Conservation (phyloP, 1,140 invertebrate species). For the Bombus haemorrhoidalis region DNA sequence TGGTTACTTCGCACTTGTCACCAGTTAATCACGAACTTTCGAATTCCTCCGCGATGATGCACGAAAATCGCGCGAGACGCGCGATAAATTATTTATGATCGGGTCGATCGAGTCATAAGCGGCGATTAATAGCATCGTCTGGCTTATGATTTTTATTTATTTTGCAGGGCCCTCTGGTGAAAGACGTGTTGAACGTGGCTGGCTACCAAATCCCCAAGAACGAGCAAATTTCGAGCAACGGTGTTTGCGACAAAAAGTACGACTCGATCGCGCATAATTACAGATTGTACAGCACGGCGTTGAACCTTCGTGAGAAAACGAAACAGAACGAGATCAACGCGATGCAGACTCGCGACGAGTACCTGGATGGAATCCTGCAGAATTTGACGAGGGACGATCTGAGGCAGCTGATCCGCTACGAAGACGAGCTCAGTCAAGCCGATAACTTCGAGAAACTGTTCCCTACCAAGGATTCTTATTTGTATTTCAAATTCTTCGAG, state of each 20-base stretch:
- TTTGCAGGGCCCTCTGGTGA: conserved; percentile 88
- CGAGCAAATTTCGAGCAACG: conserved; percentile 73
- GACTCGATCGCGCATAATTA: conserved; percentile 71
- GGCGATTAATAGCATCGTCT: neutral
- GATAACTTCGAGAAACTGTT: conserved; percentile 93
- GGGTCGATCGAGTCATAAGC: neutral
- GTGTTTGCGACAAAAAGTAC: conserved; percentile 34
- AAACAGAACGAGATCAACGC: conserved; percentile 84
- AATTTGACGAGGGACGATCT: conserved; percentile 94
- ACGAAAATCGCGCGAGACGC: neutral
- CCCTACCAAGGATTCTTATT: conserved; percentile 89
- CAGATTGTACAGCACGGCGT: conserved; percentile 77
- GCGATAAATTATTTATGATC: conserved; percentile 14
- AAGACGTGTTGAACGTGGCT: conserved; percentile 94
- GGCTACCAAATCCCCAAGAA: conserved; percentile 91
- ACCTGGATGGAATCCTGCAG: conserved; percentile 88
- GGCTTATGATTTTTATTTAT: neutral
- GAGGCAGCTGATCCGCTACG: conserved; percentile 91
- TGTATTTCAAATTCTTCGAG: conserved; percentile 93
- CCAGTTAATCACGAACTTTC: neutral
- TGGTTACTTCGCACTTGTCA: neutral
- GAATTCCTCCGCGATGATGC: conserved; percentile 33
- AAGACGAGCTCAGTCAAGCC: conserved; percentile 93
- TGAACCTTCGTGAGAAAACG: conserved; percentile 78
- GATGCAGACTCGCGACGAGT: conserved; percentile 85